phyloP scores from a whole-genome alignment of 2,888 invertebrate species.

The Chromoteleia sp. region DNA sequence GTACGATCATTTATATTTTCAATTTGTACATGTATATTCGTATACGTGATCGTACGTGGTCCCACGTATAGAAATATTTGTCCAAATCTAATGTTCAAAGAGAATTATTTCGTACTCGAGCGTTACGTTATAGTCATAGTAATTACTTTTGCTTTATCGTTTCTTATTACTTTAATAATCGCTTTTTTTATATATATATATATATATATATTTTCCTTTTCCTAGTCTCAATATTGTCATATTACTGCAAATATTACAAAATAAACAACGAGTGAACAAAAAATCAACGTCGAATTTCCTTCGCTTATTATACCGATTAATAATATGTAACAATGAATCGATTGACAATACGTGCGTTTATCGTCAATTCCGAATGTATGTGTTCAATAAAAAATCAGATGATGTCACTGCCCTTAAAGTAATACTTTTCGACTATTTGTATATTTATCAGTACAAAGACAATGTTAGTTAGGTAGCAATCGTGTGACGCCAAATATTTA shows the following conservation, averaged over 20 bases:
- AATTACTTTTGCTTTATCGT: conserved; percentile 48
- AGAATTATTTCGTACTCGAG: conserved; percentile 64
- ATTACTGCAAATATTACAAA: conserved; percentile 2
- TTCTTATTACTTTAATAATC: conserved; percentile 37
- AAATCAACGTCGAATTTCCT: conserved; percentile 29
- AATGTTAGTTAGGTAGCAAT: conserved; percentile 81
- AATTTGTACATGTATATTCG: conserved; percentile 48
- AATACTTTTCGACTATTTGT: conserved; percentile 74
- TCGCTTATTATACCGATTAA: conserved; percentile 20
- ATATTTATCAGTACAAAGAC: conserved; percentile 79
- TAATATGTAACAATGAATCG: conserved; percentile 28
- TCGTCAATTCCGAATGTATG: conserved; percentile 77
- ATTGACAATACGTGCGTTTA: conserved; percentile 69
- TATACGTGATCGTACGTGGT: conserved; percentile 22
- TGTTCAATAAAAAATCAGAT: conserved; percentile 75
- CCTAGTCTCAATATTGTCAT: conserved; percentile 64
- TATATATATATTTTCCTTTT: conserved; percentile 22
- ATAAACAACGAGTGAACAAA: conserved; percentile 1
- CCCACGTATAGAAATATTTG: neutral
- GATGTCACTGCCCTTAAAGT: conserved; percentile 79
- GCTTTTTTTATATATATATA: no score
- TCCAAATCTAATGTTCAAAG: conserved; percentile 44
- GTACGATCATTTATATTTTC: conserved; percentile 22
- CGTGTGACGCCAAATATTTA: conserved; percentile 84
- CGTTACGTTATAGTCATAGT: conserved; percentile 42